Percentiles rank a stretch among this genome's conserved stretches.
These are phyloP conservation scores for Bombycilla garrulus DNA, from an alignment of 2,113 vertebrate species.

Conservation along the genomic window DNA sequence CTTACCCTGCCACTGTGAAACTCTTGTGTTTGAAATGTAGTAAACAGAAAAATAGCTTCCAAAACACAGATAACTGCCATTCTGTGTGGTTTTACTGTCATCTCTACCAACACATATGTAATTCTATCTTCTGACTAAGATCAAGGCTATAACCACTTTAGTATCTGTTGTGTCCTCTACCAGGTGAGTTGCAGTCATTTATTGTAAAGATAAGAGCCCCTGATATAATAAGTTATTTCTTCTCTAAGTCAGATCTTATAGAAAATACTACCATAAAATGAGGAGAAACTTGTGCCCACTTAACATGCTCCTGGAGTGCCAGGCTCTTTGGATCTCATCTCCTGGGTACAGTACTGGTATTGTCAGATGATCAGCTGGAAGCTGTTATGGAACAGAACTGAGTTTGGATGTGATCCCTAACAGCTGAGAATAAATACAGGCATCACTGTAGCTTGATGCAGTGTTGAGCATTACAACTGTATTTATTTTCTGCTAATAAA, in stretches of 20 bases:
- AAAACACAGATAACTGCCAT: neutral
- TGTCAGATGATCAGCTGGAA: neutral
- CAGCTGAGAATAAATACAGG: neutral
- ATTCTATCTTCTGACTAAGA: conserved; percentile 7
- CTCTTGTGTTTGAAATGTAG: neutral
- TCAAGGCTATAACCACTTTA: conserved; percentile 10
- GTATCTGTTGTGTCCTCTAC: conserved; percentile 28
- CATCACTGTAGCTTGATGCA: neutral
- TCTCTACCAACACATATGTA: neutral
- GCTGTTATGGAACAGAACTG: neutral
- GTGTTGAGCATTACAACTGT: neutral
- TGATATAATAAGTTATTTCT: conserved; percentile 31
- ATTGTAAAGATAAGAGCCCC: neutral
- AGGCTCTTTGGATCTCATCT: neutral
- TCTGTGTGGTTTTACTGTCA: neutral
- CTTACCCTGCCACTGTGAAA: neutral
- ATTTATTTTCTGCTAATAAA: conserved; percentile 28
- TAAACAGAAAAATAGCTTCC: neutral
- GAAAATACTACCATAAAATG: neutral
- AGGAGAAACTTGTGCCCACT: neutral
- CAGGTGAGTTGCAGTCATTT: conserved; percentile 3
- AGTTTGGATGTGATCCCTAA: neutral
- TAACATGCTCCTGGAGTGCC: neutral
- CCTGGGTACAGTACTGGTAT: neutral
- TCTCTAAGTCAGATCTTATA: neutral